phyloP scores from a whole-genome alignment of 2,888 invertebrate species.

The Pristionchus entomophagus region DNA sequence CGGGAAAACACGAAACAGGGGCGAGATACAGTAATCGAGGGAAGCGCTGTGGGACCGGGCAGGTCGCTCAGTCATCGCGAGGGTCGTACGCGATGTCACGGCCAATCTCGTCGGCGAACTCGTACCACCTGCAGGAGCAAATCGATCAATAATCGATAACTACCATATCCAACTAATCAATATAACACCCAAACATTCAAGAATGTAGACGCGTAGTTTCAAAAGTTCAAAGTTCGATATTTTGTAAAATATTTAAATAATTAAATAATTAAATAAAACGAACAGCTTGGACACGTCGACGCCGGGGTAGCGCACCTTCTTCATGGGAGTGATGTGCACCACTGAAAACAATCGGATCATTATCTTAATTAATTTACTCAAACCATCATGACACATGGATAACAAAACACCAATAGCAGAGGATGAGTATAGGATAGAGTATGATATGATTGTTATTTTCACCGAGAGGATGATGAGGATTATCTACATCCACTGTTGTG shows the following conservation, averaged over 20 bases:
- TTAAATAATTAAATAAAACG: no score
- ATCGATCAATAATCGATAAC: not conserved
- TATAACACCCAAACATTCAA: no score
- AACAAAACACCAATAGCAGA: no score
- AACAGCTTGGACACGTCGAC: conserved; percentile 73
- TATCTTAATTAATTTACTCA: not conserved
- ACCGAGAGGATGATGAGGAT: no score
- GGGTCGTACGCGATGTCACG: conserved; percentile 70
- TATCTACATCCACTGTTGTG: no score
- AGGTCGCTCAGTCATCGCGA: not conserved
- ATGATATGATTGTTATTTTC: no score
- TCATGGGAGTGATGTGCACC: conserved; percentile 71
- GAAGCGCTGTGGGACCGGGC: not conserved
- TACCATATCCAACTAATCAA: not conserved
- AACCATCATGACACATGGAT: no score
- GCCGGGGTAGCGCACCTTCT: conserved; percentile 66
- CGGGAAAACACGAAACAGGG: not conserved
- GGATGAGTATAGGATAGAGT: no score
- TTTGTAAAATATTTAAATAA: no score
- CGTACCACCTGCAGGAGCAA: conserved; percentile 53
- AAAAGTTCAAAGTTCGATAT: no score
- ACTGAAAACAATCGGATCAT: conserved; percentile 67
- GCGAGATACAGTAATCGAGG: conserved; percentile 5
- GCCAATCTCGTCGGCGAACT: conserved; percentile 70
- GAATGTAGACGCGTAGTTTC: no score